phyloP scores from a whole-genome alignment of 2,113 vertebrate genomes.

The Equus przewalskii region DNA sequence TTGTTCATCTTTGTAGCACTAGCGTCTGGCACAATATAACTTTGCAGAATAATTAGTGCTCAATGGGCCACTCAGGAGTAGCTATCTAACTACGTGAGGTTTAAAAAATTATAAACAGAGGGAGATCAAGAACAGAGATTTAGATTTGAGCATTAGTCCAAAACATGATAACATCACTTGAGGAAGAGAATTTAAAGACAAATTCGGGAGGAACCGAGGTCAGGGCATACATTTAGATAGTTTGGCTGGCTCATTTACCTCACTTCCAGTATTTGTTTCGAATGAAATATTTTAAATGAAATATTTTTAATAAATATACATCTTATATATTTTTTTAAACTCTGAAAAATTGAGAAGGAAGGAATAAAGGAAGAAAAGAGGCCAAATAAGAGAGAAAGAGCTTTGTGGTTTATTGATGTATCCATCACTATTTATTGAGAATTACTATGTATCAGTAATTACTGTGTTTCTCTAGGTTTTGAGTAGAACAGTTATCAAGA shows the following conservation, averaged over 20 bases:
- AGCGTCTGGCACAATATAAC: neutral
- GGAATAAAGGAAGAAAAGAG: neutral
- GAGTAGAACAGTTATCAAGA: neutral
- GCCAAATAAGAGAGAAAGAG: neutral
- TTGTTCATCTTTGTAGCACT: neutral
- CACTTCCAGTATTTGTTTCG: neutral
- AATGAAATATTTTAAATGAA: neutral
- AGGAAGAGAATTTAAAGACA: neutral
- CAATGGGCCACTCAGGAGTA: neutral
- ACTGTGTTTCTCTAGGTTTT: neutral
- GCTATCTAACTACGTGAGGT: neutral
- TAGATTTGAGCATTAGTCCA: conserved; percentile 27
- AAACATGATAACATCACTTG: neutral
- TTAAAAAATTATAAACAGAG: neutral
- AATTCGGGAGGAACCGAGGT: neutral
- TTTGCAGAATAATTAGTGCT: neutral
- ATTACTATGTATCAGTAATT: neutral
- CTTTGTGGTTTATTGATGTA: neutral
- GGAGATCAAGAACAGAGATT: neutral
- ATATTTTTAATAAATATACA: neutral
- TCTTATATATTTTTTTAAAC: neutral
- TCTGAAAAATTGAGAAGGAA: neutral
- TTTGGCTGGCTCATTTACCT: neutral
- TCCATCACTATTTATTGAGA: neutral
- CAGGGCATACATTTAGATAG: neutral